A percentile compares a stretch with the other conserved stretches of the same genome.
phyloP scores from a whole-genome alignment of 2,113 vertebrate species.

The Melanotaenia duboulayi region DNA sequence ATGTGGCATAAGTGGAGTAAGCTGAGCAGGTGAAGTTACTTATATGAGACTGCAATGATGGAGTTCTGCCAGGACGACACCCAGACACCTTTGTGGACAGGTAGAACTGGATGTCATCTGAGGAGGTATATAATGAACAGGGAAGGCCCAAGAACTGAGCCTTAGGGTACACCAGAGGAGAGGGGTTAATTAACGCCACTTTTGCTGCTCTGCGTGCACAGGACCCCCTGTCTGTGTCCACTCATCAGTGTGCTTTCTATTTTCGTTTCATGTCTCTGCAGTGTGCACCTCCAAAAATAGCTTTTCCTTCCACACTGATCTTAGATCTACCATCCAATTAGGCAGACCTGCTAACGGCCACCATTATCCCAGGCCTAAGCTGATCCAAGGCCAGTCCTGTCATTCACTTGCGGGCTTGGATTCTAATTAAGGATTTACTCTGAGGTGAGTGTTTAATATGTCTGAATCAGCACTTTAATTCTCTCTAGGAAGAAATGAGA shows the following conservation, averaged over 20 bases:
- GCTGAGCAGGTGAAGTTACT: no score
- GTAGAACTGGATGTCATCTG: no score
- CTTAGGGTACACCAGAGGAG: no score
- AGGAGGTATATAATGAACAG: no score
- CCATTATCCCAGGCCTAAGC: neutral
- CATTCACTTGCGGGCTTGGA: conserved; percentile 13
- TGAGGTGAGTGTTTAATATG: neutral
- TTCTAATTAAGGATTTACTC: conserved; percentile 42
- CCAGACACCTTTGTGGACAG: no score
- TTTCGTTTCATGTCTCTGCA: conserved; percentile 4
- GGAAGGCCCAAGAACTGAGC: no score
- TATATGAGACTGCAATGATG: no score
- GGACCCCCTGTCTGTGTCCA: neutral
- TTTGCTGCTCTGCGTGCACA: no score
- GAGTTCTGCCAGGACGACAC: no score
- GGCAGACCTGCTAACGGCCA: conserved; percentile 22
- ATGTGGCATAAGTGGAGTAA: no score
- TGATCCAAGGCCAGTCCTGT: conserved; percentile 50
- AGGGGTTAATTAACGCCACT: no score
- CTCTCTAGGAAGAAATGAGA: neutral
- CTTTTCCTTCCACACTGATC: conserved; percentile 23
- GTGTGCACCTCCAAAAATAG: conserved; percentile 17
- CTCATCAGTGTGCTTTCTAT: neutral
- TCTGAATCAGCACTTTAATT: conserved; percentile 28
- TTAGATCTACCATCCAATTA: conserved; percentile 39